A percentile compares a stretch with the other conserved stretches of the same genome.
Conservation (phyloP, 2,113 vertebrate species). For the Seriola aureovittata region DNA sequence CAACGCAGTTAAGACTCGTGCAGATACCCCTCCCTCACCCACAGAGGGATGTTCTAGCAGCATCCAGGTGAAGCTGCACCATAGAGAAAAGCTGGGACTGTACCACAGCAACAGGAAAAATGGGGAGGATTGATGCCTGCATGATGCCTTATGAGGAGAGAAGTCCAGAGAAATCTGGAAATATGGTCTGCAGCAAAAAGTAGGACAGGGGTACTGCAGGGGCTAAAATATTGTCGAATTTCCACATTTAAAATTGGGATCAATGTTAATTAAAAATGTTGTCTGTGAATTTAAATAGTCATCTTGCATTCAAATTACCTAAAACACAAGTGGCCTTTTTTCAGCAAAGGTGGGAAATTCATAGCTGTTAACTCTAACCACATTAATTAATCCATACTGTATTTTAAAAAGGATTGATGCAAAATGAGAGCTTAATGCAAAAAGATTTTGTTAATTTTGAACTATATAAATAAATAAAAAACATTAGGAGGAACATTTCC, state of each 20-base stretch:
- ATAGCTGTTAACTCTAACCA: not conserved
- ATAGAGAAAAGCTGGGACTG: conserved; percentile 65
- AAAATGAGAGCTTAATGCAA: not conserved
- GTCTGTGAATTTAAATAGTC: not conserved
- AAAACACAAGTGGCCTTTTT: not conserved
- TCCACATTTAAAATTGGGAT: not conserved
- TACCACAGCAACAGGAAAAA: conserved; percentile 60
- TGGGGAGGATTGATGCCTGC: conserved; percentile 47
- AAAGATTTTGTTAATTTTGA: not conserved
- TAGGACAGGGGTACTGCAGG: not conserved
- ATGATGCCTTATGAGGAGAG: conserved; percentile 28
- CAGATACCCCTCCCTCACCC: conserved; percentile 68
- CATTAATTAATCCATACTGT: not conserved
- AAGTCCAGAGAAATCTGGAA: conserved; percentile 67
- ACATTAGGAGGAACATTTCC: not conserved
- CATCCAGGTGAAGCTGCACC: conserved; percentile 71
- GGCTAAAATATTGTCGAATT: not conserved
- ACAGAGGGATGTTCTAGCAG: conserved; percentile 78
- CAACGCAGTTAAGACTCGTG: conserved; percentile 50
- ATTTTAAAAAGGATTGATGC: not conserved
- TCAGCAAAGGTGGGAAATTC: not conserved
- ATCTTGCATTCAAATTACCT: not conserved
- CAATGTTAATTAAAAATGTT: not conserved
- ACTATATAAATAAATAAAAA: not conserved
- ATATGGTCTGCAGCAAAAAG: conserved; percentile 34